Evolutionary conservation across 1,140 invertebrate genomes (phyloP).

Genomic region (Cherax destructor): DNA sequence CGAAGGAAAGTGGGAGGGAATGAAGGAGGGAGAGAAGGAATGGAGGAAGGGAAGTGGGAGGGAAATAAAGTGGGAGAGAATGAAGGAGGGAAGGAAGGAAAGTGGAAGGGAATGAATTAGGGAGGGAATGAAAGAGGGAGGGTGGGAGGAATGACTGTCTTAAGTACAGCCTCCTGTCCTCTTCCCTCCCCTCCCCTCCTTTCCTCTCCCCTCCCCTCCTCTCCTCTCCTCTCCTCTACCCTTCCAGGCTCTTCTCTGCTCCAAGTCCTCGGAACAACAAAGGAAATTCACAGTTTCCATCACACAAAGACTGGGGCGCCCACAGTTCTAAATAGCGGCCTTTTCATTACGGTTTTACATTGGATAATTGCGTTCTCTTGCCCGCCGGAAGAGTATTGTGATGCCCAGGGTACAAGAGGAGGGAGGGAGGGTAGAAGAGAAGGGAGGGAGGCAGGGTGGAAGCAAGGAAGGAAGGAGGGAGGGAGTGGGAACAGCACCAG

Average conservation of each 20-base stretch:
- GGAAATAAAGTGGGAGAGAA: background rate
- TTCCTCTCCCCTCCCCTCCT: too few relatives aligned
- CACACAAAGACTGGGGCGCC: background rate
- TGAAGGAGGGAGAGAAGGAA: background rate
- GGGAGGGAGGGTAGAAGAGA: too few relatives aligned
- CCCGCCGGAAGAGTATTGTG: conserved; percentile 24
- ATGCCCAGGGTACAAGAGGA: background rate
- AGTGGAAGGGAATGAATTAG: background rate
- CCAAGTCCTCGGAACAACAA: background rate
- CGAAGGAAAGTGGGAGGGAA: too few relatives aligned
- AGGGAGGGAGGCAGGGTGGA: too few relatives aligned
- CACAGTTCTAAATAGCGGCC: background rate
- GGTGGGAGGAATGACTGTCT: background rate
- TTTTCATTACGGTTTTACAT: conserved; percentile 22
- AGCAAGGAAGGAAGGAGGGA: background rate
- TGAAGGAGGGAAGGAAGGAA: background rate
- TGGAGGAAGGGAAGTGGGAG: background rate
- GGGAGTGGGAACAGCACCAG: background rate
- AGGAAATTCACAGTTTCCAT: conserved; percentile 28
- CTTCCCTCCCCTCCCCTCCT: too few relatives aligned
- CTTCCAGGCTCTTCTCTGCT: background rate
- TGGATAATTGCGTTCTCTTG: conserved; percentile 34
- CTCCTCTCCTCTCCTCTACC: too few relatives aligned
- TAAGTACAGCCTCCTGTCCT: too few relatives aligned
- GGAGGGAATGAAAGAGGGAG: background rate